Conservation (phyloP, 2,888 invertebrate species). For the Tinea pellionella region DNA sequence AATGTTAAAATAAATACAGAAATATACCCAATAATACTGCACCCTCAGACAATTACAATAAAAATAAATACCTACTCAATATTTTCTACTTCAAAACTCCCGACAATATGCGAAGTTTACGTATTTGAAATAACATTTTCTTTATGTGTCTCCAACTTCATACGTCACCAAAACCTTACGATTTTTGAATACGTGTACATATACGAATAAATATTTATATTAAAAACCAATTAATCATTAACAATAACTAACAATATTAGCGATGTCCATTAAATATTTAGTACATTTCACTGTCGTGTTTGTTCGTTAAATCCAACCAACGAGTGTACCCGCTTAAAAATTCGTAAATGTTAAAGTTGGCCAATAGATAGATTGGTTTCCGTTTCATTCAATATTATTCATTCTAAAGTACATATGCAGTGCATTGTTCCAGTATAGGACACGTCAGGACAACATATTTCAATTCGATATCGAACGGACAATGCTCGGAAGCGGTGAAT, state of each 20-base stretch:
- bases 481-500: slow-evolving; percentile 62
- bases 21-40: too few relatives aligned
- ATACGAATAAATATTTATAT: too few relatives aligned
- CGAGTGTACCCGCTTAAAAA: background rate
- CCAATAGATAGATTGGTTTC: slow-evolving; percentile 7
- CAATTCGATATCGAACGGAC: slow-evolving; percentile 61
- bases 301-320: background rate
- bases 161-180: too few relatives aligned
- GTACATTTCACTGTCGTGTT: background rate
- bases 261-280: too few relatives aligned
- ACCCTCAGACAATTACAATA: background rate
- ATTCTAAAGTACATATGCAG: slow-evolving; percentile 13
- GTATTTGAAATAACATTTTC: background rate
- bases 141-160: too few relatives aligned
- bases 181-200: too few relatives aligned
- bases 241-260: too few relatives aligned
- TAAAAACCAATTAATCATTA: too few relatives aligned
- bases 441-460: slow-evolving; percentile 62
- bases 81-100: background rate
- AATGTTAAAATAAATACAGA: too few relatives aligned
- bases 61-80: background rate
- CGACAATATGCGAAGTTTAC: background rate
- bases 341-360: background rate
- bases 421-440: slow-evolving; percentile 41
- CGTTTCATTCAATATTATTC: slow-evolving; percentile 12